Evolutionary conservation across 2,113 vertebrate species (phyloP), one percentile per base, ranked within the genome.

Genomic region (Grus americana): DNA sequence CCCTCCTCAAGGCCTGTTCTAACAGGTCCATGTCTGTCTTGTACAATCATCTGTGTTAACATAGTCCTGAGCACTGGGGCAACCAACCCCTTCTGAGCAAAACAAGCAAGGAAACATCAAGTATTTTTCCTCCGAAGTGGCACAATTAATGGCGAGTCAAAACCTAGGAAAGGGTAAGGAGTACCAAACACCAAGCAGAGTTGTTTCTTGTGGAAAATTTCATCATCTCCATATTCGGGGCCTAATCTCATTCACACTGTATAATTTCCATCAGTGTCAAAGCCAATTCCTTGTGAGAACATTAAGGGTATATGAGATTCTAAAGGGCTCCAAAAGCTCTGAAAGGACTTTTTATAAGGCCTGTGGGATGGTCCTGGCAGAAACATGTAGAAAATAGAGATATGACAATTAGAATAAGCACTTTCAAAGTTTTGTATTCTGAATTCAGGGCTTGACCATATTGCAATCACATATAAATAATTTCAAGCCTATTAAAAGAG

Each of bases 201-300:
- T 29, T 42, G 19, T 54, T 93, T 36, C 10, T 19, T 23, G 46
- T 52, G 34, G 40, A 40, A 52, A 66, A 58, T 19, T 59, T 12
- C 42, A 34, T 86, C 36, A 26, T 34, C 8, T n/a, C 12, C 1
- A 2, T 57, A 63, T 29, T 57, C 0, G 0, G 15, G 13, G 20
- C 12, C 29, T 66, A 32, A 73, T 38, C 23, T 47, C 19, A 30
- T 46, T 59, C 59, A 40, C 24, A 29, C 22, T 50, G n/a, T 22
- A 83, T 57, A 52, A 19, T 38, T 59, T 30, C 38, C 15, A 5
- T 47, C 46, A n/a, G 15, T 27, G 30, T 61, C 58, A 83, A 71
- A 88, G 22, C 7, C 18, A 49, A 18, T 49, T 52, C 12, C 14
- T 44, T 26, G 12, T 54, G 66, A 40, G 22, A 70, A 20, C 5